These are phyloP conservation scores for Pluvialis apricaria DNA, from an alignment of 2,113 vertebrate species.

Conservation along the genomic window DNA sequence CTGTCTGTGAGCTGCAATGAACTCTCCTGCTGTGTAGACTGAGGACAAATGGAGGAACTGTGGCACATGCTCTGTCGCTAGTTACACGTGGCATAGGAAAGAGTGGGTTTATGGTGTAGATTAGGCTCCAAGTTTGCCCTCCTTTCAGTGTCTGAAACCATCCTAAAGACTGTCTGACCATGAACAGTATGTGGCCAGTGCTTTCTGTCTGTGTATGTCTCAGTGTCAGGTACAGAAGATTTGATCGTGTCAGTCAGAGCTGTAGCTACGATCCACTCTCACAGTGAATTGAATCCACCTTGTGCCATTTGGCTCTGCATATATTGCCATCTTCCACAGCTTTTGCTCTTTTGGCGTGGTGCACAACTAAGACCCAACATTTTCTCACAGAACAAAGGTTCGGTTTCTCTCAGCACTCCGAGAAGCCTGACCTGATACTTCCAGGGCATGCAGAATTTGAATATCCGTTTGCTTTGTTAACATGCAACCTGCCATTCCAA, in stretches of 20 bases:
- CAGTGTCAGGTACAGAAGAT: neutral
- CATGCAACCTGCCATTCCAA: neutral
- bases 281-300: neutral
- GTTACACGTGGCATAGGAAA: neutral
- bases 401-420: accelerated
- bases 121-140: neutral
- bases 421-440: neutral
- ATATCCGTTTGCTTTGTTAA: neutral
- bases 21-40: neutral
- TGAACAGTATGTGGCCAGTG: accelerated
- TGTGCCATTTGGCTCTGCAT: neutral
- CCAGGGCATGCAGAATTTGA: neutral
- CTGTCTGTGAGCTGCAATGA: neutral
- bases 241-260: neutral
- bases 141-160: neutral
- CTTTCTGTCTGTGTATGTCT: neutral
- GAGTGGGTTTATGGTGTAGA: neutral
- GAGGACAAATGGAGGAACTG: neutral
- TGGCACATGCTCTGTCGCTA: neutral
- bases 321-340: neutral
- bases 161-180: neutral
- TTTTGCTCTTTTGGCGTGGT: neutral
- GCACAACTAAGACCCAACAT: neutral
- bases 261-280: neutral
- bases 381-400: neutral